Percentiles rank a stretch among this genome's conserved stretches.
These are phyloP conservation scores for Cordilura impudica DNA, from an alignment of 2,888 invertebrate genomes.

Conservation along the genomic window DNA sequence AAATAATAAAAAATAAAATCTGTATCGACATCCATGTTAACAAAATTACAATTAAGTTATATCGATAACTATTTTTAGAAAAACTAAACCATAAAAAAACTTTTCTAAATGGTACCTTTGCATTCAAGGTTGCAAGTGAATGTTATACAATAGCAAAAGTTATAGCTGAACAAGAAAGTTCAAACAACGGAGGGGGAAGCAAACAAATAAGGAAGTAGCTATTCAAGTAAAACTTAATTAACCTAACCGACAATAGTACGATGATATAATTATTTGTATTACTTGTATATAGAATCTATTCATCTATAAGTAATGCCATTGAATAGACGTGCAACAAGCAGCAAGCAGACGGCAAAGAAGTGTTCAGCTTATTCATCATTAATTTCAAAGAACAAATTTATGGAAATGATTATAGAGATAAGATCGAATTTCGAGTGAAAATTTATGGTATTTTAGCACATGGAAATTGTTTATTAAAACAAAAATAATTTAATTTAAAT, in stretches of 20 bases:
- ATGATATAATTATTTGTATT: not conserved
- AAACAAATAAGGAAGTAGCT: not conserved
- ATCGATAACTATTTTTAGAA: constrained; percentile 17
- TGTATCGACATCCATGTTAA: not conserved
- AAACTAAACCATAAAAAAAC: not conserved
- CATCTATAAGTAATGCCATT: not conserved
- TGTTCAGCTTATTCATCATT: not conserved
- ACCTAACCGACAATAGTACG: not conserved
- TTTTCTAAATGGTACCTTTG: constrained; percentile 14
- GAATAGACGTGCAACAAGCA: not conserved
- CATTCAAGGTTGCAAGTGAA: constrained; percentile 19
- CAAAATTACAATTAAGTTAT: not conserved
- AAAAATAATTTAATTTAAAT: no score
- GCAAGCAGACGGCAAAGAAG: not conserved
- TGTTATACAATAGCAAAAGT: not conserved
- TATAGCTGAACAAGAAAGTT: not conserved
- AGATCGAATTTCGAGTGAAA: no score
- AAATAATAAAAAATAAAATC: not conserved
- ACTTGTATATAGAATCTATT: not conserved
- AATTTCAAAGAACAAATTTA: not conserved
- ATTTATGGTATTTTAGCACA: no score
- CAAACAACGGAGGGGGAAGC: not conserved
- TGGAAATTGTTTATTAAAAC: no score
- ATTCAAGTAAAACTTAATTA: not conserved
- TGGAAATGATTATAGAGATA: no score